Evolutionary conservation across 92 coral and sea anemone species (phyloP).

Genomic region (Phenganax marumi): DNA sequence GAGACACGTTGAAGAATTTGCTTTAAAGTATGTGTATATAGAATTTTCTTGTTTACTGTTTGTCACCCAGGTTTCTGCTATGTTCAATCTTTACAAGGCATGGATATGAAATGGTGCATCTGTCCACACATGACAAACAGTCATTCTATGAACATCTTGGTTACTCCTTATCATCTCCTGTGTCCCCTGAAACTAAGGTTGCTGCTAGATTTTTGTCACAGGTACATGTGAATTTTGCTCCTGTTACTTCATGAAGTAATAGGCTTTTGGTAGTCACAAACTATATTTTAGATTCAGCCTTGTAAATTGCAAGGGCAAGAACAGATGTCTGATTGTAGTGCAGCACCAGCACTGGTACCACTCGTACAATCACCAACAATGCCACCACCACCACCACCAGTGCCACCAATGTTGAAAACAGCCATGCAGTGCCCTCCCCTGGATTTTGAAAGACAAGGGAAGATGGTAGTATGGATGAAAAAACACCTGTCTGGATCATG

Average conservation of each 20-base stretch:
- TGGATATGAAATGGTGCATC: slow-evolving; percentile 65
- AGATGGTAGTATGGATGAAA: slow-evolving; percentile 31
- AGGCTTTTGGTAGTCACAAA: too few species aligned
- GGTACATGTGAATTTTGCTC: slow-evolving; percentile 47
- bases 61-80: not conserved
- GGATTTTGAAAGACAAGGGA: slow-evolving; percentile 70
- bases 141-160: slow-evolving; percentile 89
- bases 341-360: not conserved
- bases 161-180: slow-evolving; percentile 66
- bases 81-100: slow-evolving; percentile 45
- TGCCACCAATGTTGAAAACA: slow-evolving; percentile 13
- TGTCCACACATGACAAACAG: slow-evolving; percentile 75
- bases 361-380: not conserved
- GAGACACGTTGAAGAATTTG: slow-evolving; percentile 72
- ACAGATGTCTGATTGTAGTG: too few species aligned
- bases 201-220: slow-evolving; percentile 65
- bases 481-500: slow-evolving; percentile 9
- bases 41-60: not conserved
- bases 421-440: slow-evolving; percentile 21
- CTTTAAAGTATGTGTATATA: slow-evolving; percentile 54
- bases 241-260: too few species aligned
- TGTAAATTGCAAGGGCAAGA: too few species aligned
- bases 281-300: too few species aligned
- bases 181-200: slow-evolving; percentile 71
- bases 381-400: slow-evolving; percentile 24